Evolutionary conservation across 1,140 invertebrate species (phyloP).

Genomic region (Phymorhynchus buccinoides): DNA sequence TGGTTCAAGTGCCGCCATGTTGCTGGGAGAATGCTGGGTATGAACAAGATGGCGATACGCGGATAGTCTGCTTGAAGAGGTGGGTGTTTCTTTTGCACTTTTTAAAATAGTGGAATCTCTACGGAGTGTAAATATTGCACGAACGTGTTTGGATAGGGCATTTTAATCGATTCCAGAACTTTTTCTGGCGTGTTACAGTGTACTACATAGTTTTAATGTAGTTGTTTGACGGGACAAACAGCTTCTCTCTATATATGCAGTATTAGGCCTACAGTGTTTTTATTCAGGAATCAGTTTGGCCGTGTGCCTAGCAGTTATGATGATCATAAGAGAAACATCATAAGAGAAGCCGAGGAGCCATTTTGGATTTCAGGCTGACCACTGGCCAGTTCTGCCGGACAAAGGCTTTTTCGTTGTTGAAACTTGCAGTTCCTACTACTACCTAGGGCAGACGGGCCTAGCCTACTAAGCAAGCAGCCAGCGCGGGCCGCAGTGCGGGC

Average conservation of each 20-base stretch:
- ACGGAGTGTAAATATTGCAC: neutral
- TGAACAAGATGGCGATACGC: constrained; percentile 47
- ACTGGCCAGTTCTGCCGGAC: constrained; percentile 25
- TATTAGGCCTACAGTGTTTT: constrained; percentile 35
- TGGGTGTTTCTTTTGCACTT: constrained; percentile 41
- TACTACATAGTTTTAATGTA: constrained; percentile 22
- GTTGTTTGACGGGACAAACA: neutral
- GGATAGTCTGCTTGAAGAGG: constrained; percentile 42
- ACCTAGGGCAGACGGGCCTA: no score
- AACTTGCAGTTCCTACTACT: no score
- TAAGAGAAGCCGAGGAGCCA: constrained; percentile 42
- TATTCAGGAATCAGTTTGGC: constrained; percentile 43
- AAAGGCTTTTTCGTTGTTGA: constrained; percentile 21
- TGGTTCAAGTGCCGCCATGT: constrained; percentile 40
- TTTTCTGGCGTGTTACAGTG: constrained; percentile 28
- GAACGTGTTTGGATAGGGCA: neutral
- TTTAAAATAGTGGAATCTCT: neutral
- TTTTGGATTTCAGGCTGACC: constrained; percentile 41
- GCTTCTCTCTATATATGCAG: constrained; percentile 14
- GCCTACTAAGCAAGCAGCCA: neutral
- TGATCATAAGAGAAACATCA: constrained; percentile 43
- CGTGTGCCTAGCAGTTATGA: constrained; percentile 44
- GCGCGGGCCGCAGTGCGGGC: neutral
- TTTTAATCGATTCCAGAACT: constrained; percentile 11
- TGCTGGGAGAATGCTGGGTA: constrained; percentile 46